A percentile compares a stretch with the other conserved stretches of the same genome.
Conservation (phyloP, 1,140 invertebrate species). For the Megathymus violae region DNA sequence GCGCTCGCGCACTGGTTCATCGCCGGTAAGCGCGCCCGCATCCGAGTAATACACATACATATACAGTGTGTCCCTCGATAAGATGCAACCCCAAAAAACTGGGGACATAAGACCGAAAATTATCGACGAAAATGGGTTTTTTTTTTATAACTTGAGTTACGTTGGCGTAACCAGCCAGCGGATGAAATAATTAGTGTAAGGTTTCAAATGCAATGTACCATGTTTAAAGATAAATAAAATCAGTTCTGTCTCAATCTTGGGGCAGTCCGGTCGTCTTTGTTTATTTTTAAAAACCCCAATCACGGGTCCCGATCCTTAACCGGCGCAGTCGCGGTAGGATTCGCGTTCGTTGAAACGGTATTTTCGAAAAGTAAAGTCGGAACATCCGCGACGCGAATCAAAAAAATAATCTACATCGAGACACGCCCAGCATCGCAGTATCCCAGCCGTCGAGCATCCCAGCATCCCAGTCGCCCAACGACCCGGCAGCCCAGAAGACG, state of each 20-base stretch:
- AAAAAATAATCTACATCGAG: neutral
- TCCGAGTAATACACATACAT: no score
- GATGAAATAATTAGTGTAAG: no score
- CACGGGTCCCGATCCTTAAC: neutral
- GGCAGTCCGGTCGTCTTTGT: neutral
- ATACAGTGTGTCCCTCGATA: no score
- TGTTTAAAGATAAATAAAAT: no score
- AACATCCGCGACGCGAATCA: constrained; percentile 5
- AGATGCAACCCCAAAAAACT: no score
- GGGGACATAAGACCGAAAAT: no score
- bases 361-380: neutral
- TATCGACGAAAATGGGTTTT: no score
- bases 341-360: neutral
- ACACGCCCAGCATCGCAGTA: neutral
- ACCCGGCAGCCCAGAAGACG: no score
- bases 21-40: no score
- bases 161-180: no score
- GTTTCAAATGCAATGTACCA: no score
- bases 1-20: neutral
- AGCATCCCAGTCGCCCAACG: neutral
- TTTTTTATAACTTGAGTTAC: no score
- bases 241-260: neutral
- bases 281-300: neutral
- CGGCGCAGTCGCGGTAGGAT: constrained; percentile 20
- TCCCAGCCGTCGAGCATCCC: neutral